Evolutionary conservation across 2,797 vertebrate genomes (phyloP).

Genomic region (Crocidura indochinensis): DNA sequence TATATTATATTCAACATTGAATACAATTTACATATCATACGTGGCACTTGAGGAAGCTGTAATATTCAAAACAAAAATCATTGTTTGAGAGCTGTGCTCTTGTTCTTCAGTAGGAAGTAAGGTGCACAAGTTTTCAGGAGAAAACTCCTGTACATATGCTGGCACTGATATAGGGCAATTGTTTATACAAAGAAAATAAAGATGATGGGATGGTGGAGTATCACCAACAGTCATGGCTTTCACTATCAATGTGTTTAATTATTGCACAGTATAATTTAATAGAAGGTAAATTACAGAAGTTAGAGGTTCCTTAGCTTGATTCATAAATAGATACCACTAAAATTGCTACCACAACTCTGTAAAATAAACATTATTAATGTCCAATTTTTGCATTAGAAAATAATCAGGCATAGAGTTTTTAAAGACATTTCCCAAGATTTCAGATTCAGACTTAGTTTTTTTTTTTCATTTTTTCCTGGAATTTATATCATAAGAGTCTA

Average conservation of each 20-base stretch:
- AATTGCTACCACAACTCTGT: background rate
- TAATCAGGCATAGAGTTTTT: background rate
- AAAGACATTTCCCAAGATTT: constrained; percentile 4
- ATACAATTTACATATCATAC: background rate
- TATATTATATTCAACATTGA: background rate
- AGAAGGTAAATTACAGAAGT: background rate
- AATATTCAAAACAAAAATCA: background rate
- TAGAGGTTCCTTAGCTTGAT: background rate
- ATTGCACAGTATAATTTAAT: background rate
- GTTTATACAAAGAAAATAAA: background rate
- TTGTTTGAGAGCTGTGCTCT: background rate
- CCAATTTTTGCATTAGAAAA: constrained; percentile 31
- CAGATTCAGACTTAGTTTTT: background rate
- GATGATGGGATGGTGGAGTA: background rate
- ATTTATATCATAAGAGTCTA: background rate
- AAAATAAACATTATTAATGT: background rate
- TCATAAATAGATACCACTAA: background rate
- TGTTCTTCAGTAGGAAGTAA: background rate
- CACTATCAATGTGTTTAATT: background rate
- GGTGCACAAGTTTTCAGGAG: rapidly evolving
- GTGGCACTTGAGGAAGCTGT: rapidly evolving
- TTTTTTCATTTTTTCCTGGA: background rate
- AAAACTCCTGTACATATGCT: background rate
- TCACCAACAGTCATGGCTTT: background rate
- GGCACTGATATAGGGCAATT: rapidly evolving